Evolutionary conservation across 2,888 invertebrate species (phyloP).

Genomic region (Metallyticus violacea): DNA sequence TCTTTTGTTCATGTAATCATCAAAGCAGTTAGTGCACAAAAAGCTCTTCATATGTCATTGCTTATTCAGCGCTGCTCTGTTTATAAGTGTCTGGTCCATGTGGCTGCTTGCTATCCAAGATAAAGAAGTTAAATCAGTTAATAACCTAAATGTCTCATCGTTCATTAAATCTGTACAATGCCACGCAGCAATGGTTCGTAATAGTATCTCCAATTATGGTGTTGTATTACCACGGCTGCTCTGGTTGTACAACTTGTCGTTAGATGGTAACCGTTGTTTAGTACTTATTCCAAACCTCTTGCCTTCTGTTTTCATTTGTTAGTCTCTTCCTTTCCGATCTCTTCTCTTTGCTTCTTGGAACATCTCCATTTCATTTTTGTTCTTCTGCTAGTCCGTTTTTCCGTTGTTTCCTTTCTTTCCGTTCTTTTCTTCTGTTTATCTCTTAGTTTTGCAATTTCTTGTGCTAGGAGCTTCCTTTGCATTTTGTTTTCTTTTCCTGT

Average conservation of each 20-base stretch:
- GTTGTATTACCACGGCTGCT: slow-evolving; percentile 19
- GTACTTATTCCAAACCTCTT: too few species aligned
- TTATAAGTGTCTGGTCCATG: not conserved
- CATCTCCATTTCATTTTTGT: too few species aligned
- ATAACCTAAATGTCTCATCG: slow-evolving; percentile 19
- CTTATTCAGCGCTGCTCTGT: not conserved
- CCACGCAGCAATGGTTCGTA: slow-evolving; percentile 7
- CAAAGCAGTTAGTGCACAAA: not conserved
- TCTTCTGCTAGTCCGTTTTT: too few species aligned
- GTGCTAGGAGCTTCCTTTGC: too few species aligned
- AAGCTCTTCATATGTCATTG: not conserved
- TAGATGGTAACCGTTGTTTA: not conserved
- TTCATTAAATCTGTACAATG: slow-evolving; percentile 30
- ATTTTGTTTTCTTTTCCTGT: too few species aligned
- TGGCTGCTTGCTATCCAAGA: not conserved
- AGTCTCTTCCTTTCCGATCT: not conserved
- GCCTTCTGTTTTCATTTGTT: too few species aligned
- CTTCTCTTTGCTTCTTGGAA: not conserved
- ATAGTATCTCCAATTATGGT: slow-evolving; percentile 27
- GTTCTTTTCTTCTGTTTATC: not conserved
- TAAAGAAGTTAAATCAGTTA: slow-evolving; percentile 17
- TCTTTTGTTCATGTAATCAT: not conserved
- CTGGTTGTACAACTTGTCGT: not conserved
- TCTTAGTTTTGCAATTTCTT: too few species aligned
- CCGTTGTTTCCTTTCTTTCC: not conserved